Evolutionary conservation across 2,113 vertebrate genomes (phyloP), one percentile per base, ranked within the genome.

Genomic region (Lanius collurio): DNA sequence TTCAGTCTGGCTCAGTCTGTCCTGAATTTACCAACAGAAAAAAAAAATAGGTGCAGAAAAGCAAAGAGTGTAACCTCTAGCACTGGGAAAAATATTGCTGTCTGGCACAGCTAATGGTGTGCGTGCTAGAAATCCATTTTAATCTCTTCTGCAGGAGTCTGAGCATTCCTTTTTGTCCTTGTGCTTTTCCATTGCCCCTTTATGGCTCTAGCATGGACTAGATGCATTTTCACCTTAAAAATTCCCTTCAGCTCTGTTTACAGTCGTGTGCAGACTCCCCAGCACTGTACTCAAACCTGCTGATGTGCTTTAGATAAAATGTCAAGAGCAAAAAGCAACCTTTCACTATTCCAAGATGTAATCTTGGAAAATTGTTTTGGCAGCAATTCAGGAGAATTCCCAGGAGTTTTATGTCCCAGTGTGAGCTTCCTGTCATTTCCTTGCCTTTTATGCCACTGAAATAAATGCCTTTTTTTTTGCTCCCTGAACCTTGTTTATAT

Each of bases 41-140:
- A n/a, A 73, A 35, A 71, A 3, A 46, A 78, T 37, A 37, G 68
- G 24, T 82, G 77, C 56, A 76, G 89, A 37, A 82, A 79, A 87
- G 81, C 81, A 60, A 87, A 71, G 60, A 59, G 39, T 93, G 71
- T 67, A 86, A 90, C 90, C 84, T 73, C 70, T 33, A 73, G 57
- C 27, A 1, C 62, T 69, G 65, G 69, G 67, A 44, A 24, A 39
- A 83, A 57, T 52, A 47, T 39, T 88, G 41, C 81, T 91, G 63
- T 74, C 91, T 95, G 87, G 89, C 87, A 82, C 67, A 69, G 87
- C 50, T 46, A 22, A 35, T 7, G 17, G 91, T 21, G 62, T 95
- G 78, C 42, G 7, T 80, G 82, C 84, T 95, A 22, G 79, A 95
- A 93, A 96, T 94, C 78, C 93, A 86, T 90, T 91, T 74, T 69